Conservation (phyloP, 1,140 invertebrate species). For the Ptiloglossa arizonensis region DNA sequence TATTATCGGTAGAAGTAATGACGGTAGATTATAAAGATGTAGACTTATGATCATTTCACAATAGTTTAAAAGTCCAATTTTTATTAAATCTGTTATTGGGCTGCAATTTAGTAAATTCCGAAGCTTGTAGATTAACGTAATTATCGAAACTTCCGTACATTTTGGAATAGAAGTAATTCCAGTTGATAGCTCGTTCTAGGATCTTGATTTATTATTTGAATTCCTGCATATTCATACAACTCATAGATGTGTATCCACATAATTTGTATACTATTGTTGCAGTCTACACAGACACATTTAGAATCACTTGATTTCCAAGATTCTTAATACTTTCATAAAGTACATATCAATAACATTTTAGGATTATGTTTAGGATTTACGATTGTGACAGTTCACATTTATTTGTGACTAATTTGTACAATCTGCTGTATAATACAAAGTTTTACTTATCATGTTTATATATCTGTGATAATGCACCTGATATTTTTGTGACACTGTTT, state of each 20-base stretch:
- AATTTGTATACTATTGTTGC: not conserved
- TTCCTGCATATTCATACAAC: slow-evolving; percentile 9
- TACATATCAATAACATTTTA: not conserved
- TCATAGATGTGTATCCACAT: not conserved
- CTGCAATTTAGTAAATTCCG: slow-evolving; percentile 33
- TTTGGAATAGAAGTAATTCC: slow-evolving; percentile 26
- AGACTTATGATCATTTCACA: slow-evolving; percentile 21
- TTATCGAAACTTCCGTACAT: slow-evolving; percentile 11
- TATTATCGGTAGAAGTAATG: slow-evolving; percentile 41
- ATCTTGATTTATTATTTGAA: slow-evolving; percentile 23
- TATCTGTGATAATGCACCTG: slow-evolving; percentile 3
- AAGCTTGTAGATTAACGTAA: slow-evolving; percentile 47
- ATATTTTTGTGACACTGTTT: slow-evolving; percentile 23
- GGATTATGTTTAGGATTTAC: not conserved
- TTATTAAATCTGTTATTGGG: slow-evolving; percentile 18
- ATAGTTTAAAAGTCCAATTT: slow-evolving; percentile 20
- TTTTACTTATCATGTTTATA: not conserved
- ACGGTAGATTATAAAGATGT: slow-evolving; percentile 19
- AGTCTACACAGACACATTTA: slow-evolving; percentile 1
- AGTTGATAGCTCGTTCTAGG: slow-evolving; percentile 7
- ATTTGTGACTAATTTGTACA: not conserved
- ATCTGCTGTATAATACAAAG: not conserved
- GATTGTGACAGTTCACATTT: not conserved
- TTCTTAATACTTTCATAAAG: not conserved
- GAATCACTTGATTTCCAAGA: not conserved